These are phyloP conservation scores for Stegophylla sp. DNA, from an alignment of 2,888 invertebrate genomes.

Conservation along the genomic window DNA sequence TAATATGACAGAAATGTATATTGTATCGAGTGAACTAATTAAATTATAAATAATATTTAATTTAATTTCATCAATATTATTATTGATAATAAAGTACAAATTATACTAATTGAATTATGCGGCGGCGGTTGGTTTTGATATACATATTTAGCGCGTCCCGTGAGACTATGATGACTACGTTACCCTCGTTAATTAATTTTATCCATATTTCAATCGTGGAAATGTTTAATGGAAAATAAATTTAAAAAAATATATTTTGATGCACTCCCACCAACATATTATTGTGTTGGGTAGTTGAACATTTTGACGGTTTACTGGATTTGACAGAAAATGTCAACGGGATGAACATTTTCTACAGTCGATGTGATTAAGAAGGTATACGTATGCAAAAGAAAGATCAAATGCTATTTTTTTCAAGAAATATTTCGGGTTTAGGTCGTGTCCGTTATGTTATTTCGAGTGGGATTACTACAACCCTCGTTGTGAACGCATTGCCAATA, in stretches of 20 bases:
- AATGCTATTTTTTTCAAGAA: constrained; percentile 25
- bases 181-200: constrained; percentile 25
- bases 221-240: neutral
- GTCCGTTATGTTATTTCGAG: neutral
- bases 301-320: constrained; percentile 2
- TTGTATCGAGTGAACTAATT: neutral
- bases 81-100: constrained; percentile 4
- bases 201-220: constrained; percentile 4
- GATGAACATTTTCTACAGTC: constrained; percentile 3
- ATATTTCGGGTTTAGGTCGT: constrained; percentile 7
- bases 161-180: neutral
- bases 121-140: constrained; percentile 22
- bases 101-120: constrained; percentile 17
- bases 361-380: neutral
- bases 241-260: no score
- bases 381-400: constrained; percentile 19
- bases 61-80: constrained; percentile 7
- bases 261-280: no score
- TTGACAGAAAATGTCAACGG: neutral
- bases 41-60: neutral
- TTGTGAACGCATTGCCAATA: neutral
- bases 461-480: constrained; percentile 29
- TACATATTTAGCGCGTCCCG: constrained; percentile 7
- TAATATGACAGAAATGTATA: neutral
- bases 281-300: no score